Conservation (phyloP, 1,140 invertebrate species). For the Scylla paramamosain region DNA sequence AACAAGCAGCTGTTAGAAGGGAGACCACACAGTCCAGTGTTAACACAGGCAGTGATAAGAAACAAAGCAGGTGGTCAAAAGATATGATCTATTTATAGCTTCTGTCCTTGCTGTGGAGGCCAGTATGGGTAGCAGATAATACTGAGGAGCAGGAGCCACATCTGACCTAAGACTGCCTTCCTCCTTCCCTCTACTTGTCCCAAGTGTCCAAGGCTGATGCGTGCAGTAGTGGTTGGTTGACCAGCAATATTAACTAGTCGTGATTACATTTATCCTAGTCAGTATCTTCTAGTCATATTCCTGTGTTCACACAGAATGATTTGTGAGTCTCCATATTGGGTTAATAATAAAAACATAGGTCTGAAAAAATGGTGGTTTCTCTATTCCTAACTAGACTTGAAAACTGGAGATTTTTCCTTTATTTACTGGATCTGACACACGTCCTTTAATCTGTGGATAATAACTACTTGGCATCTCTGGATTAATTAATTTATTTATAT, state of each 20-base stretch:
- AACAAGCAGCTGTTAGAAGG: not conserved
- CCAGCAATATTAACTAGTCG: not conserved
- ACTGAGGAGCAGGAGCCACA: not conserved
- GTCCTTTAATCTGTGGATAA: too few relatives aligned
- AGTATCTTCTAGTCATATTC: constrained; percentile 16
- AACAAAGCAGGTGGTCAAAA: not conserved
- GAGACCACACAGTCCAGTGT: not conserved
- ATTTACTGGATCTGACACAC: too few relatives aligned
- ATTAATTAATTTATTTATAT: too few relatives aligned
- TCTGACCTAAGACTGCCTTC: not conserved
- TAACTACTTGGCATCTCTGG: too few relatives aligned
- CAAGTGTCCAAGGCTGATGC: constrained; percentile 5
- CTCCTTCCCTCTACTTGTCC: not conserved
- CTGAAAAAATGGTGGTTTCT: not conserved
- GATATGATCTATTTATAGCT: not conserved
- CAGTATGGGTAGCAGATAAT: not conserved
- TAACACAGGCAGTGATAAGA: not conserved
- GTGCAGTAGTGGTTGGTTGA: constrained; percentile 20
- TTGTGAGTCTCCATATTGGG: constrained; percentile 11
- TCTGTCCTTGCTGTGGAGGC: not conserved
- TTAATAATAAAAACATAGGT: constrained; percentile 14
- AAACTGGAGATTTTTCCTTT: too few relatives aligned
- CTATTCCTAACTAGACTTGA: too few relatives aligned
- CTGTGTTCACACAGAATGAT: not conserved
- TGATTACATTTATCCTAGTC: constrained; percentile 24